phyloP scores from a whole-genome alignment of 2,113 vertebrate species.

The Heterotis niloticus region DNA sequence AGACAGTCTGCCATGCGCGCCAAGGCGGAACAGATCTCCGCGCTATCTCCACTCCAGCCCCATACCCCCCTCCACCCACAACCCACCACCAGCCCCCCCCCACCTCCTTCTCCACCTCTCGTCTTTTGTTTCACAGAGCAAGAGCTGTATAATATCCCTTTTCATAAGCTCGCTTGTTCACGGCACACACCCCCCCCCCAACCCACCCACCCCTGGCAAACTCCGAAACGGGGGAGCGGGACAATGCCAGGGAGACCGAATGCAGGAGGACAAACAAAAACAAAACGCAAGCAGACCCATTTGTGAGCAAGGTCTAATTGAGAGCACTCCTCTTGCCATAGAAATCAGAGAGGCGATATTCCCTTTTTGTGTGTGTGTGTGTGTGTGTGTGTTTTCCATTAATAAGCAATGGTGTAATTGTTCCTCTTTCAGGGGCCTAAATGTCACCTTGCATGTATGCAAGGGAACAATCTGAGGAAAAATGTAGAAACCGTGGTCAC shows the following conservation, averaged over 20 bases:
- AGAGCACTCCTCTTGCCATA: constrained; percentile 5
- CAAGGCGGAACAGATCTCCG: constrained; percentile 67
- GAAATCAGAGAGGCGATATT: constrained; percentile 17
- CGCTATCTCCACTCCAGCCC: background rate
- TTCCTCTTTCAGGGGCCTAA: constrained; percentile 15
- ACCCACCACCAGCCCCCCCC: background rate
- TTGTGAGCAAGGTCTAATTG: constrained; percentile 23
- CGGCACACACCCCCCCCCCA: constrained; percentile 15
- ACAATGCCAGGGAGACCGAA: constrained; percentile 35
- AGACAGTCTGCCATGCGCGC: constrained; percentile 69
- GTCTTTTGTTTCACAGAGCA: constrained; percentile 52
- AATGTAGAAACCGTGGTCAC: constrained; percentile 1
- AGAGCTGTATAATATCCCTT: constrained; percentile 53
- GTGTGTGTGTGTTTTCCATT: background rate
- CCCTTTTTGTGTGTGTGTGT: background rate
- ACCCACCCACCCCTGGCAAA: constrained; percentile 34
- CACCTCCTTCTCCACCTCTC: constrained; percentile 29
- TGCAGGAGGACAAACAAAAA: constrained; percentile 24
- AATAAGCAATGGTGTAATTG: constrained; percentile 20
- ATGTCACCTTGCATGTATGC: constrained; percentile 16
- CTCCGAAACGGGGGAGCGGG: constrained; percentile 24
- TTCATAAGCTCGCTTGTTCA: constrained; percentile 48
- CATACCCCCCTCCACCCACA: background rate
- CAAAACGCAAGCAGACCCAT: constrained; percentile 26
- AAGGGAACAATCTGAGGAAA: background rate